Evolutionary conservation across 64 coral and sea anemone genomes (phyloP), one percentile per base, ranked within the genome.

Genomic region (Porites australiensis): DNA sequence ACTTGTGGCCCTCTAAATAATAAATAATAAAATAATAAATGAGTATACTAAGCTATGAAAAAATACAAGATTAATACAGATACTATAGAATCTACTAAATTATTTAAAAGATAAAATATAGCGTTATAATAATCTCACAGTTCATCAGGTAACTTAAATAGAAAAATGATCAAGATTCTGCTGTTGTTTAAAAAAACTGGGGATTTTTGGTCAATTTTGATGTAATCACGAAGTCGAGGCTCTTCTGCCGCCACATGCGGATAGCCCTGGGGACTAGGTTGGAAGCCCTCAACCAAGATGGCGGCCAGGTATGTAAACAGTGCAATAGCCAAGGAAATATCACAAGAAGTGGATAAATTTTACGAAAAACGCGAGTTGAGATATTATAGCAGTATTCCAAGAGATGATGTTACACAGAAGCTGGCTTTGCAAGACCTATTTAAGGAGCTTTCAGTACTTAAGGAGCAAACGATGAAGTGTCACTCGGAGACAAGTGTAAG

Each of bases 161-260:
- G n/a, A n/a, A n/a, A n/a, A n/a, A n/a, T n/a, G n/a, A n/a, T n/a
- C n/a, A n/a, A n/a, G n/a, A n/a, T n/a, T n/a, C n/a, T n/a, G n/a
- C n/a, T n/a, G n/a, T n/a, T n/a, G n/a, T n/a, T n/a, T n/a, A n/a
- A n/a, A n/a, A n/a, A n/a, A n/a, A 90, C 59, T 69, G 75, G 88
- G 88, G 75, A 90, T 70, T 90, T 90, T 55, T 79, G 3, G 57
- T 79, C 75, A 19, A 79, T 79, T 70, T 79, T 69, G 75, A 82
- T 79, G 54, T 79, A 79, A 65, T 89, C 86, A 89, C 86, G 54
- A 88, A 76, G 78, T 89, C 73, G 73, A 89, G 87, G 87, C 87
- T 89, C 87, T 77, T 64, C 87, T 77, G 27, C 58, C 22, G 8
- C 87, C 87, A 65, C 87, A 77, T 62, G 62, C 60, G 46, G 74